Conservation (phyloP, 2,113 vertebrate genomes). For the Lanius ludovicianus region DNA sequence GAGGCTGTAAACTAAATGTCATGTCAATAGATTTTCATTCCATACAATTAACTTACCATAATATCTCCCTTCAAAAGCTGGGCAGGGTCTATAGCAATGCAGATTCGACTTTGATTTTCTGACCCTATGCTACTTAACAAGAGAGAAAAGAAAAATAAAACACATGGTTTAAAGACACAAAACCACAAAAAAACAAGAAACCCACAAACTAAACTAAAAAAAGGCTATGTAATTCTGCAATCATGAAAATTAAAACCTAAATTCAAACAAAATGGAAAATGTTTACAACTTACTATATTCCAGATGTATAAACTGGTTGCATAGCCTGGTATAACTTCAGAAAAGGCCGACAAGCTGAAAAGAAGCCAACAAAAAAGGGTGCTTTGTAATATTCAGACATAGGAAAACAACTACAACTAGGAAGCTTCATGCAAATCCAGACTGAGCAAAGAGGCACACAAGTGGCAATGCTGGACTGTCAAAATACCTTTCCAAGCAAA, state of each 20-base stretch:
- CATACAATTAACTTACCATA: conserved; percentile 80
- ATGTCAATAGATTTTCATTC: neutral
- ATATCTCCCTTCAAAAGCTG: conserved; percentile 95
- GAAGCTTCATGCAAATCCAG: neutral
- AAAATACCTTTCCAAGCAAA: neutral
- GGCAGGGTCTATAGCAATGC: conserved; percentile 87
- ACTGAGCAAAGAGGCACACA: neutral
- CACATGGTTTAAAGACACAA: neutral
- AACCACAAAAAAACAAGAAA: neutral
- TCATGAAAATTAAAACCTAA: neutral
- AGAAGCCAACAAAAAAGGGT: neutral
- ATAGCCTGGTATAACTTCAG: conserved; percentile 95
- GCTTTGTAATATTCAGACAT: neutral
- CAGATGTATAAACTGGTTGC: conserved; percentile 92
- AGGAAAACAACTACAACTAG: neutral
- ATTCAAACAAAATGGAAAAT: neutral
- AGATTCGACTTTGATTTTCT: conserved; percentile 81
- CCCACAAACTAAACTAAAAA: neutral
- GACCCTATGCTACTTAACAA: conserved; percentile 80
- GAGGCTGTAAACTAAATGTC: neutral
- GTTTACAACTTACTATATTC: conserved; percentile 87
- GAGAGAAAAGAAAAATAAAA: neutral
- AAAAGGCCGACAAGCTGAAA: conserved; percentile 87
- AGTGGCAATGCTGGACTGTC: neutral
- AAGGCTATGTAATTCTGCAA: neutral